Conservation (phyloP, 1,140 invertebrate species). For the Apis dorsata region DNA sequence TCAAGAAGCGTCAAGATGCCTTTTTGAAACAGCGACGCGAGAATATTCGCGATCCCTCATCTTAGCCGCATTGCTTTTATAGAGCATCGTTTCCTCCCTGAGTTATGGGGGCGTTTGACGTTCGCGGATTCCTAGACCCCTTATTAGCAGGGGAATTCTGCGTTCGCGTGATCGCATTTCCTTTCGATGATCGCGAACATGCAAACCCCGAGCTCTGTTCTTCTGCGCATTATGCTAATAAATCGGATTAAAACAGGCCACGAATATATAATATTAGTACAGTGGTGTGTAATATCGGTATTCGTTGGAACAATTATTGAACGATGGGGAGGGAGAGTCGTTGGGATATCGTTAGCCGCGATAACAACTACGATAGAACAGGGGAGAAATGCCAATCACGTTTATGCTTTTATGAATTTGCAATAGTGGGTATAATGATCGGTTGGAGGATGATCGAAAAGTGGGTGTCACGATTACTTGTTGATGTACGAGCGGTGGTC, state of each 20-base stretch:
- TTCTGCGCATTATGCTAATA: slow-evolving; percentile 66
- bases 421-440: neutral
- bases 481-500: neutral
- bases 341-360: neutral
- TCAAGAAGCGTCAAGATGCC: neutral
- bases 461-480: neutral
- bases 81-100: slow-evolving; percentile 14
- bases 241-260: slow-evolving; percentile 9
- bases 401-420: neutral
- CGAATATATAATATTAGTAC: neutral
- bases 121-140: slow-evolving; percentile 24
- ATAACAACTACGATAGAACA: neutral
- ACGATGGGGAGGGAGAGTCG: neutral
- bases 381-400: neutral
- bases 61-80: neutral
- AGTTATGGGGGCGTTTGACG: slow-evolving; percentile 34
- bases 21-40: slow-evolving; percentile 14
- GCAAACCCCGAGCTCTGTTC: slow-evolving; percentile 57
- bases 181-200: slow-evolving; percentile 59
- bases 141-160: slow-evolving; percentile 55
- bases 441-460: neutral
- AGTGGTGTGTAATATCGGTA: neutral
- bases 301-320: neutral
- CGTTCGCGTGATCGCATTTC: slow-evolving; percentile 65
- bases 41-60: slow-evolving; percentile 22